A percentile compares a stretch with the other conserved stretches of the same genome.
Conservation (phyloP, 2,113 vertebrate species). For the Nannobrachium achirus region DNA sequence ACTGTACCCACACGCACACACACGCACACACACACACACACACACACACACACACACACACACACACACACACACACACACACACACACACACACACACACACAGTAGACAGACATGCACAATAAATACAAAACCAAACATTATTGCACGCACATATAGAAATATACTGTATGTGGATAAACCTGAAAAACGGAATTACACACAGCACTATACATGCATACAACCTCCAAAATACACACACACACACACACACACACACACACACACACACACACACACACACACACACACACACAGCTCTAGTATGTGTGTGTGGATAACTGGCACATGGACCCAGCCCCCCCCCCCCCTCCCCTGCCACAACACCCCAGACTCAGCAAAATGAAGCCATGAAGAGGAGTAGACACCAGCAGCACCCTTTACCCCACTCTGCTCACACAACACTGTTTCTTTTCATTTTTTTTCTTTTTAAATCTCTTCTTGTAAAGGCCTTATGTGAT, state of each 20-base stretch:
- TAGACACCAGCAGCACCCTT: constrained; percentile 37
- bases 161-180: neutral
- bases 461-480: constrained; percentile 26
- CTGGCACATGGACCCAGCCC: constrained; percentile 54
- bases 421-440: constrained; percentile 30
- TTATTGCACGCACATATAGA: constrained; percentile 3
- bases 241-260: neutral
- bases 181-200: too few species aligned
- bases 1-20: neutral
- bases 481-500: constrained; percentile 41
- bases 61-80: neutral
- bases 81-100: constrained; percentile 7
- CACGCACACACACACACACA: constrained; percentile 13
- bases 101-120: neutral
- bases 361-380: constrained; percentile 55
- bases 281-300: constrained; percentile 32
- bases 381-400: constrained; percentile 57
- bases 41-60: neutral
- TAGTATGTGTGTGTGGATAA: constrained; percentile 62
- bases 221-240: neutral
- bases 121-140: neutral
- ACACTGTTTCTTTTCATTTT: constrained; percentile 27
- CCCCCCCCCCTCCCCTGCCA: neutral
- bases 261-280: constrained; percentile 4
- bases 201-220: too few species aligned